Base-by-base conservation (phyloP, 2,113 vertebrate genomes). In the Mobula birostris region DNA sequence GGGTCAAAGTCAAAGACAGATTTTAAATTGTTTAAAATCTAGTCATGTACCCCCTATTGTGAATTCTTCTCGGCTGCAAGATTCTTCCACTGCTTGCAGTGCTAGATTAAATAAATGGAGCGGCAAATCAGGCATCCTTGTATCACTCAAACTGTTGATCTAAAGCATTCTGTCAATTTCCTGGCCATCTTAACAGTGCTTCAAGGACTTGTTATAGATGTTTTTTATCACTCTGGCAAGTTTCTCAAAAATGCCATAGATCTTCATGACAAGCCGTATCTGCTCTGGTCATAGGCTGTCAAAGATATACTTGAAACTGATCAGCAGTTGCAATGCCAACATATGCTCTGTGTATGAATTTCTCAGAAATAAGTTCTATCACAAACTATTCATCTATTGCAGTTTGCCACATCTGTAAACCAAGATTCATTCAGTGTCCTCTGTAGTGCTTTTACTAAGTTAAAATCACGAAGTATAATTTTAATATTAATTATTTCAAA, bases 61-160 rank as follows among this genome's bases (percentile, higher is more conserved):
- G 9, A 63, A 63, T 61, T 29, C 29, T 29, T 61, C 0, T 66
- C 7, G 7, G 17, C 0, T 63, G 83, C 21, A 87, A 87, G 21
- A 87, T 63, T 87, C 56, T 63, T 87, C 63, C 21, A 87, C 58
- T 87, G 27, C 58, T 63, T 32, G 27, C 27, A 88, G 85, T 19
- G 32, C 58, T 88, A 17, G 27, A 88, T 88, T 88, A 88, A 88
- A 88, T 88, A 66, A 88, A 88, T 88, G 58, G 27, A 7, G 12
- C 29, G 7, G n/a, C 85, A 66, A 7, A 74, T 74, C 63, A 29
- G 61, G 14, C 61, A 88, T 66, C 61, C 12, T 63, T 88, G 85
- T 63, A 12, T 88, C 85, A 88, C 58, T 61, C 58, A 58, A 88
- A 88, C 85, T 88, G 58, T 66, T 66, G 85, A 88, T 66, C 58